Evolutionary conservation across 2,888 invertebrate species (phyloP).

Genomic region (Sphaerophoria taeniata): DNA sequence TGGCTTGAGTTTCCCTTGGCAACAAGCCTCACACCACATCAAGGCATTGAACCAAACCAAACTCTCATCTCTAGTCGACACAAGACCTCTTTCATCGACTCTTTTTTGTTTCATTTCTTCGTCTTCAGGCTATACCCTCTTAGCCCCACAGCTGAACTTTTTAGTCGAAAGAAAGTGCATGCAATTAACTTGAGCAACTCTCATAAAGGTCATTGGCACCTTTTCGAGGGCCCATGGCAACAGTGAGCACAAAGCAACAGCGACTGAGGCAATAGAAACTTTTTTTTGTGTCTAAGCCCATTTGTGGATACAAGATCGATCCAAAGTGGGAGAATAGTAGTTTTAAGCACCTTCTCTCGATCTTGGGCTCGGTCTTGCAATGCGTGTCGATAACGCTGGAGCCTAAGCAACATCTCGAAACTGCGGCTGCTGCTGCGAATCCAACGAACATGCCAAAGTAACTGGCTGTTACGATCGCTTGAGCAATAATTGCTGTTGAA

Average conservation of each 20-base stretch:
- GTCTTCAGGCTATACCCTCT: neutral
- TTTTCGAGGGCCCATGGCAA: constrained; percentile 58
- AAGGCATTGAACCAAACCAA: constrained; percentile 41
- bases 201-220: constrained; percentile 69
- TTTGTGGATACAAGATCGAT: constrained; percentile 49
- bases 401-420: neutral
- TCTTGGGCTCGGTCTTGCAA: constrained; percentile 10
- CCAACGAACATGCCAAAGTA: constrained; percentile 53
- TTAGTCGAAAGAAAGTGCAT: constrained; percentile 67
- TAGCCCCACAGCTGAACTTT: neutral
- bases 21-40: constrained; percentile 26
- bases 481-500: constrained; percentile 38
- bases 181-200: constrained; percentile 67
- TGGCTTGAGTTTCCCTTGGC: constrained; percentile 48
- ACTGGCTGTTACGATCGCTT: constrained; percentile 39
- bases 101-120: constrained; percentile 44
- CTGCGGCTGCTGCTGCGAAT: constrained; percentile 7
- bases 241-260: constrained; percentile 31
- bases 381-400: constrained; percentile 7
- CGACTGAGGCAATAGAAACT: constrained; percentile 15
- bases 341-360: constrained; percentile 26
- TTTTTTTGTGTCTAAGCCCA: constrained; percentile 50
- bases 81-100: constrained; percentile 55
- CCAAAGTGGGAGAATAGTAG: constrained; percentile 36
- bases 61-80: constrained; percentile 11